Evolutionary conservation across 2,888 invertebrate genomes (phyloP).

Genomic region (Drosophila emarginata): DNA sequence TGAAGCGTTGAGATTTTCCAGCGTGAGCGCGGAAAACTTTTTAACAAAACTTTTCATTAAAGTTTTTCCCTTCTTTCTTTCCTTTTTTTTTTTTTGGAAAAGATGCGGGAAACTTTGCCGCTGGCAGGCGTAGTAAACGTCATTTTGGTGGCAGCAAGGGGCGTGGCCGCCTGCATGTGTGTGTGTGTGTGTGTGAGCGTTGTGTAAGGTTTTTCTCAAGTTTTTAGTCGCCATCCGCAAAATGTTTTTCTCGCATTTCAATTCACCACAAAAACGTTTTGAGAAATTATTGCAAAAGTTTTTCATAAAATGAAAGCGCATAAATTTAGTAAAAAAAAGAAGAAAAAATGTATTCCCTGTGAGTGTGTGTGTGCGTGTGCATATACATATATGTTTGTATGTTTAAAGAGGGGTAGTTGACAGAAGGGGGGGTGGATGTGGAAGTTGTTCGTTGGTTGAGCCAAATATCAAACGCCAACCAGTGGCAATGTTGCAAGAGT

Average conservation of each 20-base stretch:
- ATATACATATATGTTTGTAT: too few species aligned
- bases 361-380: neutral
- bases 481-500: constrained; percentile 59
- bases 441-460: constrained; percentile 54
- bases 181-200: constrained; percentile 10
- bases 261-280: constrained; percentile 81
- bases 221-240: constrained; percentile 81
- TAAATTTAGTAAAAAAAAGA: constrained; percentile 74
- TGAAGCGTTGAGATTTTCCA: constrained; percentile 72
- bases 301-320: constrained; percentile 79
- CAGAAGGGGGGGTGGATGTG: neutral
- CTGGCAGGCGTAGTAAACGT: constrained; percentile 71
- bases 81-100: constrained; percentile 16
- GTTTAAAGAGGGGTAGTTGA: neutral
- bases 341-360: constrained; percentile 26
- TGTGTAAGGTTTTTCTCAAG: constrained; percentile 72
- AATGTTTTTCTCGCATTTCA: constrained; percentile 81
- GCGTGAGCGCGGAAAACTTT: constrained; percentile 64
- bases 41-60: constrained; percentile 78
- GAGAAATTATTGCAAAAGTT: constrained; percentile 81
- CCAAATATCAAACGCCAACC: constrained; percentile 58
- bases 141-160: constrained; percentile 53
- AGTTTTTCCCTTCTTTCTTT: constrained; percentile 48
- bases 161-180: constrained; percentile 21
- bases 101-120: constrained; percentile 65